phyloP scores from a whole-genome alignment of 2,113 vertebrate species.

The Phocoena sinus region DNA sequence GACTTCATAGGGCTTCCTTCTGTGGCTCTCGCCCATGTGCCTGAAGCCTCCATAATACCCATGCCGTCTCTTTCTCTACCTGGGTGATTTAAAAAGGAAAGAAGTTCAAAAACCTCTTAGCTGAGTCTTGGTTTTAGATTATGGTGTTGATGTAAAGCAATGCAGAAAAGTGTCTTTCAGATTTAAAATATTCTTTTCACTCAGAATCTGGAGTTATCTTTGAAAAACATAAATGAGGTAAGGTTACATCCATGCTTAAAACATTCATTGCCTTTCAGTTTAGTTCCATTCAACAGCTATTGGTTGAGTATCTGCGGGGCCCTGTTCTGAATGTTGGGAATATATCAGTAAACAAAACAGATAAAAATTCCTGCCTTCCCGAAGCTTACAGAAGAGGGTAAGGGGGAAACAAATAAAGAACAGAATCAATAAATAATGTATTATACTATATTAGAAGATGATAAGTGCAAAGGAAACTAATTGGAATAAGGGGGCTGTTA shows the following conservation, averaged over 20 bases:
- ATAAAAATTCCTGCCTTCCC: not conserved
- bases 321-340: not conserved
- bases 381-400: not conserved
- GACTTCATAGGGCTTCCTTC: not conserved
- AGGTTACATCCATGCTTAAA: not conserved
- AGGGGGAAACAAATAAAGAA: not conserved
- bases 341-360: not conserved
- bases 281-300: not conserved
- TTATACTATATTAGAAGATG: not conserved
- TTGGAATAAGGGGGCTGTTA: not conserved
- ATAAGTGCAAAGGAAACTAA: not conserved
- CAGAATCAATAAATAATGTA: not conserved
- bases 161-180: not conserved
- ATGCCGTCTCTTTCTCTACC: not conserved
- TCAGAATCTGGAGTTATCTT: not conserved
- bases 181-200: not conserved
- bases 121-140: not conserved
- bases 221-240: not conserved
- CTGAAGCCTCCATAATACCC: not conserved
- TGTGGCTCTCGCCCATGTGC: not conserved
- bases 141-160: not conserved
- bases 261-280: not conserved
- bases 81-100: not conserved
- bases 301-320: not conserved
- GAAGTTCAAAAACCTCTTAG: not conserved